A percentile compares a stretch with the other conserved stretches of the same genome.
phyloP scores from a whole-genome alignment of 2,888 invertebrate species.

The Exocentrus adspersus region DNA sequence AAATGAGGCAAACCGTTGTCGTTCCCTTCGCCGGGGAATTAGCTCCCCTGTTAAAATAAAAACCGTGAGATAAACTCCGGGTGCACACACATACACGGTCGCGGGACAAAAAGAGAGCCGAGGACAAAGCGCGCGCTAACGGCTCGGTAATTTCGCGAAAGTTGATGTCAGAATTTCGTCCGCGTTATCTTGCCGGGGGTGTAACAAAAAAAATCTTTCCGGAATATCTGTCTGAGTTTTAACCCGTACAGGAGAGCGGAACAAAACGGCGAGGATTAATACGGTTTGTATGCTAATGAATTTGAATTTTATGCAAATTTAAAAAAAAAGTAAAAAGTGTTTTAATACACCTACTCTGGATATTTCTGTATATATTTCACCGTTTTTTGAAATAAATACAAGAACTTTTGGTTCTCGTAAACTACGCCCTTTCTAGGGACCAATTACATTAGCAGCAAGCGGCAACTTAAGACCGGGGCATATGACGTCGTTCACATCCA shows the following conservation, averaged over 20 bases:
- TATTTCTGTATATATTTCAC: background rate
- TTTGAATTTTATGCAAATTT: background rate
- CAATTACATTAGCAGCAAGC: background rate
- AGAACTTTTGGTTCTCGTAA: too few species aligned
- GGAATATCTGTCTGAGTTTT: constrained; percentile 3
- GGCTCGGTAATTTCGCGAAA: constrained; percentile 42
- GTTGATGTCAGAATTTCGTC: constrained; percentile 42
- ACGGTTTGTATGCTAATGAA: constrained; percentile 36
- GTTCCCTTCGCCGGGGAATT: constrained; percentile 37
- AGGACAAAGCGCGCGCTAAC: constrained; percentile 41
- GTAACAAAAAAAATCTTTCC: constrained; percentile 28
- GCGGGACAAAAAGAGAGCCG: constrained; percentile 29
- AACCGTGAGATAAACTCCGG: constrained; percentile 42
- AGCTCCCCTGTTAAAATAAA: constrained; percentile 45
- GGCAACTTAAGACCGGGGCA: constrained; percentile 2
- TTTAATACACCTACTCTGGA: too few species aligned
- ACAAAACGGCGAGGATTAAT: constrained; percentile 30
- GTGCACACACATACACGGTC: constrained; percentile 23
- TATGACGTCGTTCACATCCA: constrained; percentile 2
- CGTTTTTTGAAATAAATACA: background rate
- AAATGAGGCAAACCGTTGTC: too few species aligned
- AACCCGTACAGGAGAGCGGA: constrained; percentile 18
- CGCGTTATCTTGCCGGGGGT: constrained; percentile 38
- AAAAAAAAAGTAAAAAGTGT: too few species aligned
- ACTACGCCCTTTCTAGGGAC: too few species aligned